Conservation (phyloP, 2,888 invertebrate species). For the Euzetes globulus region DNA sequence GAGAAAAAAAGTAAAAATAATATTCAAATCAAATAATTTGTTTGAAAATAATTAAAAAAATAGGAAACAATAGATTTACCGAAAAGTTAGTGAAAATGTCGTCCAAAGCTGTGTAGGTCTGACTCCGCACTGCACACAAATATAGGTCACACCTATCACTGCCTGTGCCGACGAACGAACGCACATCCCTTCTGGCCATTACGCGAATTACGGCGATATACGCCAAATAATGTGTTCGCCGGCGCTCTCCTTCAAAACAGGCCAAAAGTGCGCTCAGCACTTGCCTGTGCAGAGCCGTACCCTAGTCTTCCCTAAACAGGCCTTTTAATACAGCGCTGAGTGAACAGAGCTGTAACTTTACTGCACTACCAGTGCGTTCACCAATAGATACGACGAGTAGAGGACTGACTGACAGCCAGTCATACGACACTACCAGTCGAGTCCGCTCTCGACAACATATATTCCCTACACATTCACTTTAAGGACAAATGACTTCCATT, state of each 20-base stretch:
- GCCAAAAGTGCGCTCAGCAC: not conserved
- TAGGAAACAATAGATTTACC: not conserved
- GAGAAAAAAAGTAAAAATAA: not conserved
- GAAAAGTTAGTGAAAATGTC: constrained; percentile 4
- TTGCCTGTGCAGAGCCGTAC: not conserved
- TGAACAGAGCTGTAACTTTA: not conserved
- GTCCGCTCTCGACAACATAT: not conserved
- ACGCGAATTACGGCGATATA: constrained; percentile 14
- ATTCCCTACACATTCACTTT: not conserved
- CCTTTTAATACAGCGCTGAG: not conserved
- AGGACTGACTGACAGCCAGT: not conserved
- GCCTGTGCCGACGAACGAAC: not conserved
- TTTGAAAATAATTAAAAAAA: not conserved
- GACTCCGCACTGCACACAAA: not conserved
- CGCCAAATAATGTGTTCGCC: not conserved
- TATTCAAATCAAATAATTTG: not conserved
- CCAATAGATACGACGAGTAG: not conserved
- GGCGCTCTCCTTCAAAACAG: not conserved
- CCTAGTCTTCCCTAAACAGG: not conserved
- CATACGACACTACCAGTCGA: not conserved
- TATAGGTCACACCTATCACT: constrained; percentile 11
- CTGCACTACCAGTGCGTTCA: constrained; percentile 8
- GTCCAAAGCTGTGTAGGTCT: not conserved
- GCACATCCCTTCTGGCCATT: constrained; percentile 21
- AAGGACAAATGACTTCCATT: too few relatives aligned